Percentiles rank a stretch among this genome's conserved stretches.
phyloP scores from a whole-genome alignment of 1,140 invertebrate species.

The Plectus sambesii region DNA sequence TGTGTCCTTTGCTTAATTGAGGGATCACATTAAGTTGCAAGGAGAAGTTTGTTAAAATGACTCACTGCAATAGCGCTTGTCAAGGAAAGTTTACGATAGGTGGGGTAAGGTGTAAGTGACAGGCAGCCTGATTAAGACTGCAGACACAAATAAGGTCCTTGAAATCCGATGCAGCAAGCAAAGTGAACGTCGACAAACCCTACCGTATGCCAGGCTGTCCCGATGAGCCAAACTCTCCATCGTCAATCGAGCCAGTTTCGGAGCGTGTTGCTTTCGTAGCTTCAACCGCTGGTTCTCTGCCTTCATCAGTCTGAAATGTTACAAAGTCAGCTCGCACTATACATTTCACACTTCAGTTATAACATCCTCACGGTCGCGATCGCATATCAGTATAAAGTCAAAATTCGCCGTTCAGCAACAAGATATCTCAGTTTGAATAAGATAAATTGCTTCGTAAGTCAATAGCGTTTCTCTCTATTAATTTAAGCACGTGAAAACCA shows the following conservation, averaged over 20 bases:
- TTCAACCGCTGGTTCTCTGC: conserved; percentile 66
- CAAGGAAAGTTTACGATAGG: too few relatives aligned
- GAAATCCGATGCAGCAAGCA: too few relatives aligned
- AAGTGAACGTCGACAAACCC: conserved; percentile 10
- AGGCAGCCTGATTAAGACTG: background rate
- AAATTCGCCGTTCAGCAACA: too few relatives aligned
- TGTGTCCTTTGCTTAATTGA: too few relatives aligned
- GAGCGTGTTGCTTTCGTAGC: conserved; percentile 64
- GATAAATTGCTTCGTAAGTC: too few relatives aligned
- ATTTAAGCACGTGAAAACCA: too few relatives aligned
- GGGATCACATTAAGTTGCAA: background rate
- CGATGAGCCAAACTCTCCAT: conserved; percentile 71
- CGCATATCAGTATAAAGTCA: conserved; percentile 47
- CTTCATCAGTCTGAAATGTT: conserved; percentile 62
- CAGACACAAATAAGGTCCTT: conserved; percentile 6
- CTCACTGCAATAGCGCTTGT: background rate
- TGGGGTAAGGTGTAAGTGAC: background rate
- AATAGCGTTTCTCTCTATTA: too few relatives aligned
- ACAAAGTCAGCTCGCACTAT: too few relatives aligned
- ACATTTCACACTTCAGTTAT: too few relatives aligned
- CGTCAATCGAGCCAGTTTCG: conserved; percentile 65
- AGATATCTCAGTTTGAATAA: too few relatives aligned
- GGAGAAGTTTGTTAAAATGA: background rate
- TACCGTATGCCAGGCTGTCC: conserved; percentile 61
- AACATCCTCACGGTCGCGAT: too few relatives aligned